Percentiles rank a stretch among this genome's conserved stretches.
phyloP scores from a whole-genome alignment of 23 tunicate genomes.

The Trididemnum nubilum region DNA sequence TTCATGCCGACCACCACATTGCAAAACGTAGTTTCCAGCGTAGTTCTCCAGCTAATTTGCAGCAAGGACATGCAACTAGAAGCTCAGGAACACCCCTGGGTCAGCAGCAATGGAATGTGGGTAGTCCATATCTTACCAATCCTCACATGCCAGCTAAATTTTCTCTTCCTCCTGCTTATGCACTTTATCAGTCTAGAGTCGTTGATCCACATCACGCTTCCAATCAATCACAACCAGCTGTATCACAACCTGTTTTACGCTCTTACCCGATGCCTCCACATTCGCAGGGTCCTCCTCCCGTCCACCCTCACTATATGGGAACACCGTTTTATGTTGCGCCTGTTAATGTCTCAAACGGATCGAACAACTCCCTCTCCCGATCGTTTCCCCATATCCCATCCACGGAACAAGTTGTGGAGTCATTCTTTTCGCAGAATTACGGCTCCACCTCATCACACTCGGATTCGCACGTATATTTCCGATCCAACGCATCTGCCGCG shows the following conservation, averaged over 20 bases:
- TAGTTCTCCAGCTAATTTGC: conserved; percentile 11
- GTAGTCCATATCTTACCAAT: neutral
- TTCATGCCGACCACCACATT: neutral
- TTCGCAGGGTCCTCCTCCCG: conserved; percentile 1
- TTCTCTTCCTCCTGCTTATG: neutral
- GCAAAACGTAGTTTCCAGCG: conserved; percentile 13
- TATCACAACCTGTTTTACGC: neutral
- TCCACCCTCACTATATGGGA: neutral
- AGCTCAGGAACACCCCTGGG: too few species aligned
- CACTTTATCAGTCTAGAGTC: neutral
- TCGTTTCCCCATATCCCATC: neutral
- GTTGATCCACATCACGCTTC: conserved; percentile 2
- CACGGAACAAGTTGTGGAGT: neutral
- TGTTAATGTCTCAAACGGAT: conserved; percentile 6
- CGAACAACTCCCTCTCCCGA: conserved; percentile 11
- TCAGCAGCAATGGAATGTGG: neutral
- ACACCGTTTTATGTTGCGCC: neutral
- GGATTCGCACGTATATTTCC: neutral
- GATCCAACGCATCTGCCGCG: neutral
- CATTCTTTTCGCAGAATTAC: neutral
- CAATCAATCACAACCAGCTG: neutral
- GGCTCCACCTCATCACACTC: neutral
- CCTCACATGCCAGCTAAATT: neutral
- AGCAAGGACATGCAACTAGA: neutral
- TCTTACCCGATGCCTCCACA: conserved; percentile 3